Conservation (phyloP, 2,888 invertebrate genomes). For the Nesidiocoris tenuis region DNA sequence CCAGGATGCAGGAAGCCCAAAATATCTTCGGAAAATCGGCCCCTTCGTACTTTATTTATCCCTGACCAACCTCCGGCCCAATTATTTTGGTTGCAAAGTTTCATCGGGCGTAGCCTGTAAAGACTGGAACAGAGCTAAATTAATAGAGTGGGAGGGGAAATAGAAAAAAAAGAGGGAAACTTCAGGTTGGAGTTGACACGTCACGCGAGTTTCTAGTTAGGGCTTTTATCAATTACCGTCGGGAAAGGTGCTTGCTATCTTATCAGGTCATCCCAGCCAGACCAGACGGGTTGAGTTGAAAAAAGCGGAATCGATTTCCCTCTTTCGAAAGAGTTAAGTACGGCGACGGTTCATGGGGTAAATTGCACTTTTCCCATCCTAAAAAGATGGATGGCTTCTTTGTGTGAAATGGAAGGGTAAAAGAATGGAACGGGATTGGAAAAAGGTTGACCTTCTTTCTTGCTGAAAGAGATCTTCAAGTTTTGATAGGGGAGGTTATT, state of each 20-base stretch:
- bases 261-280: constrained; percentile 13
- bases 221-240: constrained; percentile 31
- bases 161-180: constrained; percentile 9
- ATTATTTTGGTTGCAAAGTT: too few species aligned
- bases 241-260: constrained; percentile 32
- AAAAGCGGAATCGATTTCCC: background rate
- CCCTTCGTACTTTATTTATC: too few species aligned
- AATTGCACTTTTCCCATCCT: background rate
- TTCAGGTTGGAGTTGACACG: constrained; percentile 4
- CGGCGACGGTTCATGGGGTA: background rate
- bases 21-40: too few species aligned
- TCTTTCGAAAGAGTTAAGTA: background rate
- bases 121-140: background rate
- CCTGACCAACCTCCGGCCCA: too few species aligned
- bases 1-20: too few species aligned
- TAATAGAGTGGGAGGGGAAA: background rate
- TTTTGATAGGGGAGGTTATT: background rate
- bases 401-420: background rate
- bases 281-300: background rate
- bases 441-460: background rate
- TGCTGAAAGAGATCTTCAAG: background rate
- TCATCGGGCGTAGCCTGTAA: background rate
- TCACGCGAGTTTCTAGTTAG: constrained; percentile 35
- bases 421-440: background rate
- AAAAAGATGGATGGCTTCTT: background rate